Evolutionary conservation across 2,797 vertebrate species (phyloP).

Genomic region (Anguilla obscura): DNA sequence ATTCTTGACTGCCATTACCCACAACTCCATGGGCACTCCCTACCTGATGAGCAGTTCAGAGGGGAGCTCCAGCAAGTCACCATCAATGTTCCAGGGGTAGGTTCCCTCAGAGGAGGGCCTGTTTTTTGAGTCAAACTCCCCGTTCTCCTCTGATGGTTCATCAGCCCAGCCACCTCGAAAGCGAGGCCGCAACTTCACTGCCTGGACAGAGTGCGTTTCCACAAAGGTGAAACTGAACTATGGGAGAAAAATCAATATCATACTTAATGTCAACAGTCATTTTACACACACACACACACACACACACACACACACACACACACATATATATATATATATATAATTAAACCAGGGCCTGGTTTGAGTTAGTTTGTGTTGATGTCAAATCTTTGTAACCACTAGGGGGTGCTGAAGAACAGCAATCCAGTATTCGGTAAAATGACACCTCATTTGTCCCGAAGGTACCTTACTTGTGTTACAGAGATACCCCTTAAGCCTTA

Average conservation of each 20-base stretch:
- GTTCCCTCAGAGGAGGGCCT: conserved; percentile 65
- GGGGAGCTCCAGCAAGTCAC: conserved; percentile 82
- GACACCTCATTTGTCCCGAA: background rate
- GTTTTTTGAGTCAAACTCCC: conserved; percentile 54
- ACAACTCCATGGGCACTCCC: conserved; percentile 29
- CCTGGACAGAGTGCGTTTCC: conserved; percentile 81
- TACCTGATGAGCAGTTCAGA: conserved; percentile 84
- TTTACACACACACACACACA: too few relatives aligned
- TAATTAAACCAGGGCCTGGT: background rate
- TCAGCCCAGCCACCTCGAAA: conserved; percentile 52
- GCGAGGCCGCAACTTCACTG: conserved; percentile 76
- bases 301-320: too few relatives aligned
- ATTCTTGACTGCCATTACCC: background rate
- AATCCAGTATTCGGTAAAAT: background rate
- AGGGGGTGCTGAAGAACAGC: conserved; percentile 48
- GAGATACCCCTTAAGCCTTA: background rate
- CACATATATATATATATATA: too few relatives aligned
- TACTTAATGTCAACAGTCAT: conserved; percentile 4
- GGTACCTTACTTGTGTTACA: background rate
- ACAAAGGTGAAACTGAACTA: conserved; percentile 93
- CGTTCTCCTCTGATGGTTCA: conserved; percentile 58
- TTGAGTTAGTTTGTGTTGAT: background rate
- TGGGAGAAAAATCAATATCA: conserved; percentile 24
- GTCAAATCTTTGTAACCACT: conserved; percentile 35
- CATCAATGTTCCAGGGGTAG: conserved; percentile 91